phyloP scores from a whole-genome alignment of 2,797 vertebrate species.

The Pteropus rufus region DNA sequence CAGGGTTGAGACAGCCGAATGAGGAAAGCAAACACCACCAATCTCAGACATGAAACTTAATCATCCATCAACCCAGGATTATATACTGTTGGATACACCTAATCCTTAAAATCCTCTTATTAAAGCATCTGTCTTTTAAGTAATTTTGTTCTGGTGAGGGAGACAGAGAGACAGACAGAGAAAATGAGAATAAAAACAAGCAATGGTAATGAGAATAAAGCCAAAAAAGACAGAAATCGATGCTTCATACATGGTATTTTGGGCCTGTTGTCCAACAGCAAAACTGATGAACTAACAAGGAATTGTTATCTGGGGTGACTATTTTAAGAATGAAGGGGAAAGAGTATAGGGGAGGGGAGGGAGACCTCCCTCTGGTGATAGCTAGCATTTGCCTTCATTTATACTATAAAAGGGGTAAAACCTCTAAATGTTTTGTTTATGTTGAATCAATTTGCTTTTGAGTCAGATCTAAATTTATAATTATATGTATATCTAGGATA shows the following conservation, averaged over 20 bases:
- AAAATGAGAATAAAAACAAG: neutral
- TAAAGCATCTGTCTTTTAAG: neutral
- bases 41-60: neutral
- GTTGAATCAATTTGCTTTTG: neutral
- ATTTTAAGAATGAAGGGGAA: neutral
- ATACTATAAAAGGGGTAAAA: neutral
- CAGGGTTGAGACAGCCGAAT: neutral
- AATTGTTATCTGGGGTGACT: neutral
- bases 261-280: neutral
- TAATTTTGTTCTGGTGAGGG: neutral
- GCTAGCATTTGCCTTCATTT: neutral
- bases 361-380: neutral
- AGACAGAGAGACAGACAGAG: neutral
- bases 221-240: neutral
- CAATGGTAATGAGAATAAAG: neutral
- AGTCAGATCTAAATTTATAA: neutral
- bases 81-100: neutral
- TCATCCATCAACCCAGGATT: neutral
- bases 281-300: neutral
- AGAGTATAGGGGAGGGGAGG: rapidly evolving
- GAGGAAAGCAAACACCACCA: neutral
- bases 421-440: neutral
- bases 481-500: neutral
- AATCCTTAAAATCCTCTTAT: neutral
- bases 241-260: neutral